Conservation (phyloP, 2,113 vertebrate genomes). For the Coryphaenoides rupestris region DNA sequence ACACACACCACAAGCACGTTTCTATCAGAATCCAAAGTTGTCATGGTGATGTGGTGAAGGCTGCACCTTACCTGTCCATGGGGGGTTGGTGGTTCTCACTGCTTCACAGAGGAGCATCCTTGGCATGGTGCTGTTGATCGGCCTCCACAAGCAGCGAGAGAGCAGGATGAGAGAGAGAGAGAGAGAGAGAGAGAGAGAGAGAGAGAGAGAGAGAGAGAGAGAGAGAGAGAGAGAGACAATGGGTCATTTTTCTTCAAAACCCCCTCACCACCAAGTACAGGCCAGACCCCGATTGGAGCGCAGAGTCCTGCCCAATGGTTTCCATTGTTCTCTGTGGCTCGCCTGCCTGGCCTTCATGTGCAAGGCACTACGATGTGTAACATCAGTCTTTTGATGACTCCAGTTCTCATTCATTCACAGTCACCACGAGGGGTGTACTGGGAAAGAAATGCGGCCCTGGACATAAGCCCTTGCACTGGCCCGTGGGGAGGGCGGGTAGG, state of each 20-base stretch:
- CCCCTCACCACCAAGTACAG: slow-evolving; percentile 77
- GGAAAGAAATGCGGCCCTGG: no score
- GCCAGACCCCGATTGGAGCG: slow-evolving; percentile 54
- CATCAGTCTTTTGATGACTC: slow-evolving; percentile 27
- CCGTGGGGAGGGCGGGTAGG: no score
- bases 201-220: no score
- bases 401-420: slow-evolving; percentile 40
- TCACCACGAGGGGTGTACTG: no score
- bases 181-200: no score
- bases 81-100: slow-evolving; percentile 6
- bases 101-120: slow-evolving; percentile 33
- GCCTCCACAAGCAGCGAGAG: slow-evolving; percentile 44
- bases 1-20: no score
- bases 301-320: slow-evolving; percentile 53
- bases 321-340: slow-evolving; percentile 55
- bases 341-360: slow-evolving; percentile 21
- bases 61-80: slow-evolving; percentile 61
- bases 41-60: slow-evolving; percentile 4
- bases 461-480: no score
- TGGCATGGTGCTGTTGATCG: slow-evolving; percentile 47
- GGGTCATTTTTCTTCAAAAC: slow-evolving; percentile 65
- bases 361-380: slow-evolving; percentile 38
- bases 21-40: no score
- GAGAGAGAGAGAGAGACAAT: slow-evolving; percentile 54
- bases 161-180: slow-evolving; percentile 35